A percentile compares a stretch with the other conserved stretches of the same genome.
Conservation (phyloP, 2,113 vertebrate species). For the Amphilophus citrinellus region DNA sequence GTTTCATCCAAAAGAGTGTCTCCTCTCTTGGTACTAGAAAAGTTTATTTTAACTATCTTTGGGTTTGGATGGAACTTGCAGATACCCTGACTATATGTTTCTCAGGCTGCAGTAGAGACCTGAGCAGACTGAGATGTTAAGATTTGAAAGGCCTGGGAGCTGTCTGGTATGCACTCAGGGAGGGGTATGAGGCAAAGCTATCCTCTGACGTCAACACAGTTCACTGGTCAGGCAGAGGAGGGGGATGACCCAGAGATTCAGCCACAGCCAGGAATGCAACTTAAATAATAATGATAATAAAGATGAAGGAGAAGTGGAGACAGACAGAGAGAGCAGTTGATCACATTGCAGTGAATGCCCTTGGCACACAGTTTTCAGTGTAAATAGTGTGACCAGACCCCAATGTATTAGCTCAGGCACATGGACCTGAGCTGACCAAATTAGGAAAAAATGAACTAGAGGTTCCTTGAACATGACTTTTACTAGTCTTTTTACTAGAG, state of each 20-base stretch:
- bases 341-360: neutral
- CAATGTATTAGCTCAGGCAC: neutral
- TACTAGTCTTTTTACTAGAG: neutral
- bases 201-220: constrained; percentile 41
- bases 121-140: neutral
- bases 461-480: neutral
- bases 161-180: constrained; percentile 51
- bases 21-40: neutral
- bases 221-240: constrained; percentile 8
- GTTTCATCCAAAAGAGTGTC: accelerated
- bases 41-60: neutral
- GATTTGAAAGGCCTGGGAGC: constrained; percentile 11
- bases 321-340: neutral
- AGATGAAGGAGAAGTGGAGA: neutral
- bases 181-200: neutral
- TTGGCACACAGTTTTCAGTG: neutral
- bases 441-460: constrained; percentile 9
- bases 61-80: neutral
- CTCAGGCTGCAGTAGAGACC: neutral
- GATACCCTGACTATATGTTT: neutral
- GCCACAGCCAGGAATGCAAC: constrained; percentile 24
- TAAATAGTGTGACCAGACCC: neutral
- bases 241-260: constrained; percentile 16
- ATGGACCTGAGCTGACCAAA: constrained; percentile 17
- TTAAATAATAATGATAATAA: neutral